Evolutionary conservation across 2,888 invertebrate genomes (phyloP), one percentile per base, ranked within the genome.

Genomic region (Amblyjoppa fuscipennis): DNA sequence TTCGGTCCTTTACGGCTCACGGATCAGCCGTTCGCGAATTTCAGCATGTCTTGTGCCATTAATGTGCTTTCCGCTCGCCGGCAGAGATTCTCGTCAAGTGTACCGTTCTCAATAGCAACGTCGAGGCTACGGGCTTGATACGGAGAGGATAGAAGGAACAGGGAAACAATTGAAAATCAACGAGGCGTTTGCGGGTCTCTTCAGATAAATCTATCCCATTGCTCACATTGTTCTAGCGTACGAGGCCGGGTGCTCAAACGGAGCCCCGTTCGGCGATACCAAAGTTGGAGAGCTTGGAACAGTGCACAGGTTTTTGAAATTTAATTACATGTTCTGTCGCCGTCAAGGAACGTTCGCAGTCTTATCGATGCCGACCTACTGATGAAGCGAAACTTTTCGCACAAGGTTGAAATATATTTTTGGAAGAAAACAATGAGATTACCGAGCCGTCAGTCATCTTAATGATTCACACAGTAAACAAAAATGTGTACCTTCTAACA

Each of bases 1-100:
- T 51, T 34, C 31, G 79, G 66, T 68, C 81, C 66, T 81, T 85
- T 81, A 85, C 75, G 82, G 82, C 82, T 85, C 71, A 85, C 75
- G 82, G 82, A 85, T 85, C 85, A 85, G 71, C 79, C 82, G 70
- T 59, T 82, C 75, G 79, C 79, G 82, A 75, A 85, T 79, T 82
- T 66, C 66, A 71, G 45, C 74, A 59, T 70, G 69, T 53, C 71
- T 41, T 49, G 61, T 41, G 38, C 51, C 34, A 25, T 31, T 51
- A 64, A 51, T 53, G 76, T 49, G 64, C 76, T 64, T 64, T 69
- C 68, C 68, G 59, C 70, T 66, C 25, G 64, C 56, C 76, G 45
- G 80, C 82, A 73, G 79, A 86, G 82, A 86, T 84, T 86, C 61
- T 53, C 74, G 73, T 81, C 68, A 68, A 81, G 81, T 74, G 74